Percentiles rank a stretch among this genome's conserved stretches.
Evolutionary conservation across 2,888 invertebrate species (phyloP).

Genomic region (Charanyca ferruginea): DNA sequence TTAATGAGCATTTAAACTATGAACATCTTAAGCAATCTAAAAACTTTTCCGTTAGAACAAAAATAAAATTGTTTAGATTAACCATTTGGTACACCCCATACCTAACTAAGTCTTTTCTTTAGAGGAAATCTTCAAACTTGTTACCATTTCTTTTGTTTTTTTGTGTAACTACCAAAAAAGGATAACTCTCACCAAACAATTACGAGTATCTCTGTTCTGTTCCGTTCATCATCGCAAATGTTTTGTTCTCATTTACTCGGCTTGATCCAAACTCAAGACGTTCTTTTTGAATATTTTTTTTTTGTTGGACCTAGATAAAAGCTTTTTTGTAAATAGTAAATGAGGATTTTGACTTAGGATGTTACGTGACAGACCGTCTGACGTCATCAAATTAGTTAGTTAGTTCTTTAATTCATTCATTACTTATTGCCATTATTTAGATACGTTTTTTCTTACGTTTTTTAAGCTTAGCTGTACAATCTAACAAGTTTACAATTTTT

Average conservation of each 20-base stretch:
- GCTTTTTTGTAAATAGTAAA: constrained; percentile 63
- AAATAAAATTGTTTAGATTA: too few relatives aligned
- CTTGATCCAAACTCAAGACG: constrained; percentile 26
- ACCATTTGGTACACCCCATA: too few relatives aligned
- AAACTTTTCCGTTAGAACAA: too few relatives aligned
- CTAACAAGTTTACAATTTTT: constrained; percentile 34
- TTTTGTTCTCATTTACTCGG: constrained; percentile 49
- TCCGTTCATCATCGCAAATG: constrained; percentile 43
- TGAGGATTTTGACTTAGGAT: constrained; percentile 34
- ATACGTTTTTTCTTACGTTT: constrained; percentile 38
- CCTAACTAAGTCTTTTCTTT: too few relatives aligned
- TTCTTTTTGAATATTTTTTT: constrained; percentile 49
- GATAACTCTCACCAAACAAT: constrained; percentile 51
- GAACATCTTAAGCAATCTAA: too few relatives aligned
- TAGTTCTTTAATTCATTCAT: constrained; percentile 59
- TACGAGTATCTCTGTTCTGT: too few relatives aligned
- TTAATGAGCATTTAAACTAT: too few relatives aligned
- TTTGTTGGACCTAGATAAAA: constrained; percentile 62
- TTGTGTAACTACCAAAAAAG: constrained; percentile 19
- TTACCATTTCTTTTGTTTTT: neutral
- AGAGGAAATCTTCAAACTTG: too few relatives aligned
- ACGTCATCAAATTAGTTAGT: constrained; percentile 54
- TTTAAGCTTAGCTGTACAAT: constrained; percentile 35
- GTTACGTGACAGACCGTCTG: constrained; percentile 57
- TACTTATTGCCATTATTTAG: constrained; percentile 42